Base-by-base conservation (phyloP, 2,888 invertebrate species). In the Pammene fasciana region DNA sequence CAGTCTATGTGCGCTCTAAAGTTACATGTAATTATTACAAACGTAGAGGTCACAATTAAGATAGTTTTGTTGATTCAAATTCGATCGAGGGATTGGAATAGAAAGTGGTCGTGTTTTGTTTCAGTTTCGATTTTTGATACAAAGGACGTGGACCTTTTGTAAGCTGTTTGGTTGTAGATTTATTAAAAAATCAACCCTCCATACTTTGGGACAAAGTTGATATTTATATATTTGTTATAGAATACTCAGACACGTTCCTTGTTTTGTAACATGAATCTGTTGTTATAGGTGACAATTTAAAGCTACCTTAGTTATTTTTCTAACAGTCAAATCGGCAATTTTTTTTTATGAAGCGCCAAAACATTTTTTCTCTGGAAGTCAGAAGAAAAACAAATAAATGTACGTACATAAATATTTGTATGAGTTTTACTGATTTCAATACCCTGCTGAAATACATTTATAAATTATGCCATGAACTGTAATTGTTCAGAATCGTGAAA, bases 51-150 rank as follows among this genome's bases (percentile, higher is more conserved):
- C 52, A 5, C 3, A 52, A 5, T 10, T 52, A 13, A 6, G 1
- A 26, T 13, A 26, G 26, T 52, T 26, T 13, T 13, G 0, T 0
- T 52, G 11, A 26, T 7, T 26, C 18, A 26, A 52, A 52, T 10
- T 4, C 5, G 10, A 48, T 9, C 9, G 5, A 11, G 52, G 2
- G 1, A 13, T 52, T 1, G 26, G 52, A 52, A 26, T 52, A 11
- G 9, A 48, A 7, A 8, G 13, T 52, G 52, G 65, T 36, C 52
- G 26, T 45, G 48, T 65, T 65, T 70, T 70, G 59, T 70, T 70
- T 70, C 52, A 65, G 41, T 56, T 68, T 52, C 56, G 62, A 57
- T 64, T 68, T 57, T 65, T 26, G 45, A 36, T 54, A 64, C 62
- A 70, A 59, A 68, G 43, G 68, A 54, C 64, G 26, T 54, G 34